A percentile compares a stretch with the other conserved stretches of the same genome.
Evolutionary conservation across 2,888 invertebrate genomes (phyloP).

Genomic region (Lacanobia oleracea): DNA sequence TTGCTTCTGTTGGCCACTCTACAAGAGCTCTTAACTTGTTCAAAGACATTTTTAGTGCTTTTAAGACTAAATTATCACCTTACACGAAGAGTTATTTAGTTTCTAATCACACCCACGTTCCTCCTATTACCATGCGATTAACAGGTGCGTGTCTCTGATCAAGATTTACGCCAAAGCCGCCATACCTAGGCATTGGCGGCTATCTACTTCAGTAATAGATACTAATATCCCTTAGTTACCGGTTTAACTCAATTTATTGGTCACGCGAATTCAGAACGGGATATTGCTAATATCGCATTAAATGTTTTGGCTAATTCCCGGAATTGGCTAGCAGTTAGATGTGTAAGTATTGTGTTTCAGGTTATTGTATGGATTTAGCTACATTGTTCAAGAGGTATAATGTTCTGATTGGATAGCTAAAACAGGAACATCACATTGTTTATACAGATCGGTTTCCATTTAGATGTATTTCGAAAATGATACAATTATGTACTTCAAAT

Average conservation of each 20-base stretch:
- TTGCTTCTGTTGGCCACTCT: no score
- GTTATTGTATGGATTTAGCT: conserved; percentile 2
- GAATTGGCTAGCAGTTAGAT: conserved; percentile 1
- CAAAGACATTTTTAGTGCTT: no score
- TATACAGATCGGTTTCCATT: no score
- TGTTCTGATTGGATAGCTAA: not conserved
- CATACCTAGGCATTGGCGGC: conserved; percentile 36
- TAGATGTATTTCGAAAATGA: no score
- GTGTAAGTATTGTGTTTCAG: not conserved
- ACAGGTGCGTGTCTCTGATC: conserved; percentile 62
- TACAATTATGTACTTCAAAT: no score
- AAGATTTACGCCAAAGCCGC: conserved; percentile 50
- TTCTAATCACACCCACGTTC: conserved; percentile 35
- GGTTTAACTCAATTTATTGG: conserved; percentile 59
- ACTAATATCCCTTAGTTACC: conserved; percentile 57
- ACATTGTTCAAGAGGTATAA: not conserved
- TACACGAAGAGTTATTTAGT: conserved; percentile 10
- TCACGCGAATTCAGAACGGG: conserved; percentile 63
- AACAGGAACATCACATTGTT: not conserved
- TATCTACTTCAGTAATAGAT: conserved; percentile 62
- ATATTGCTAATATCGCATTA: conserved; percentile 42
- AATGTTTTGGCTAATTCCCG: conserved; percentile 35
- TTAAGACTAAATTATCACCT: not conserved
- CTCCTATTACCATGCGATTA: conserved; percentile 40
- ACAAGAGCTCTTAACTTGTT: no score